Evolutionary conservation across 1,140 invertebrate genomes (phyloP), one percentile per base, ranked within the genome.

Genomic region (Meloidogyne floridensis): DNA sequence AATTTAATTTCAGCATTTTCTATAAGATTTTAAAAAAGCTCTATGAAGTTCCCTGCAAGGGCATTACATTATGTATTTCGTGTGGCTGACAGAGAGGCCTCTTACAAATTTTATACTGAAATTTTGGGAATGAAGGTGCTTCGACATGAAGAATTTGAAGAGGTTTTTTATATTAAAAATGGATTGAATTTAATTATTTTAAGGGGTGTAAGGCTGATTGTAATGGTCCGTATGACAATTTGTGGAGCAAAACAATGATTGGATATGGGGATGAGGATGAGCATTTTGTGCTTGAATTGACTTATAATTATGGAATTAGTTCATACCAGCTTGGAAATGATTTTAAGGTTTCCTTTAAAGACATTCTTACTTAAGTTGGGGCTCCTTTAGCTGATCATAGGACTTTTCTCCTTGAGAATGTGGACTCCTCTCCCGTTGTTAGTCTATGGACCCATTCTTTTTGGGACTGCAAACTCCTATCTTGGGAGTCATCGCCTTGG

Each of bases 171-270:
- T 0, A 1, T 11, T 80, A 51, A 53, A 80, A 81, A 65, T 18
- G 32, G 1, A 32, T 73, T 47, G 75, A 6, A n/a, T 54, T 72
- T 80, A n/a, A n/a, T n/a, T 73, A 81, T 32, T 6, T 15, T n/a
- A 70, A 15, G 59, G 43, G 56, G 56, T 71, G 51, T 47, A 83
- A 83, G n/a, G 82, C 51, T 11, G 43, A 47, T 71, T 84, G 69
- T 32, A 74, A 82, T 69, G 75, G 81, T 69, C 96, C 96, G 20
- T 98, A 98, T 92, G 95, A 95, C 89, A 96, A 96, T 85, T 94
- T 95, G 85, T 99, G 97, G 97, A 97, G 95, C 88, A 99, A 99
- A 92, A 98, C 97, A 0, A 99, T 99, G 97, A 93, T 98, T 74
- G 97, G 97, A 11, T 99, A 97, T 92, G 97, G 97, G 0, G 93